A percentile compares a stretch with the other conserved stretches of the same genome.
These are phyloP conservation scores for Ptiloglossa arizonensis DNA, from an alignment of 1,140 invertebrate genomes.

Conservation along the genomic window DNA sequence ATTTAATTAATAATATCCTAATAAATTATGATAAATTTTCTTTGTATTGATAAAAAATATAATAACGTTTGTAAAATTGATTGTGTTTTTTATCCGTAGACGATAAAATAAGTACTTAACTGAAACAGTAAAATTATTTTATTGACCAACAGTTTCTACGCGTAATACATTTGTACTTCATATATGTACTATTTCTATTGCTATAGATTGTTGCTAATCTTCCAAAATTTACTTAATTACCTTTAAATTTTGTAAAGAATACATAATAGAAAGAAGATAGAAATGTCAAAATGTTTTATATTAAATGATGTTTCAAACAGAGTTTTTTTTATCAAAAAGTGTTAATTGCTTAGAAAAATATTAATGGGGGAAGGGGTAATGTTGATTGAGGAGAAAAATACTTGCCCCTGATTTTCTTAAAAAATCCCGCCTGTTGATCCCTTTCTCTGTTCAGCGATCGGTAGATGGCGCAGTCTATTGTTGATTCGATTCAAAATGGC, in stretches of 20 bases:
- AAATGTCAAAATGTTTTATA: background rate
- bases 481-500: constrained; percentile 77
- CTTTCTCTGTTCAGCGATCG: background rate
- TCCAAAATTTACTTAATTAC: too few relatives aligned
- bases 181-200: too few relatives aligned
- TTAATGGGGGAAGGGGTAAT: too few relatives aligned
- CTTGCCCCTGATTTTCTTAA: background rate
- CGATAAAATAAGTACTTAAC: too few relatives aligned
- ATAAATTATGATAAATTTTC: background rate
- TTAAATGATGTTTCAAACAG: too few relatives aligned
- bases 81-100: background rate
- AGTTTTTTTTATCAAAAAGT: too few relatives aligned
- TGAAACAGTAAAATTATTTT: background rate
- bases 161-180: too few relatives aligned
- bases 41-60: background rate
- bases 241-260: too few relatives aligned
- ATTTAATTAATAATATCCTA: constrained; percentile 30
- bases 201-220: too few relatives aligned
- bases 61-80: background rate
- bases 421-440: constrained; percentile 27
- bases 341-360: too few relatives aligned
- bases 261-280: background rate
- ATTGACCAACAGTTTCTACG: constrained; percentile 34
- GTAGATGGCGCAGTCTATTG: constrained; percentile 70
- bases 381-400: background rate